A percentile compares a stretch with the other conserved stretches of the same genome.
Conservation (phyloP, 2,113 vertebrate species). For the Salvelinus namaycush region DNA sequence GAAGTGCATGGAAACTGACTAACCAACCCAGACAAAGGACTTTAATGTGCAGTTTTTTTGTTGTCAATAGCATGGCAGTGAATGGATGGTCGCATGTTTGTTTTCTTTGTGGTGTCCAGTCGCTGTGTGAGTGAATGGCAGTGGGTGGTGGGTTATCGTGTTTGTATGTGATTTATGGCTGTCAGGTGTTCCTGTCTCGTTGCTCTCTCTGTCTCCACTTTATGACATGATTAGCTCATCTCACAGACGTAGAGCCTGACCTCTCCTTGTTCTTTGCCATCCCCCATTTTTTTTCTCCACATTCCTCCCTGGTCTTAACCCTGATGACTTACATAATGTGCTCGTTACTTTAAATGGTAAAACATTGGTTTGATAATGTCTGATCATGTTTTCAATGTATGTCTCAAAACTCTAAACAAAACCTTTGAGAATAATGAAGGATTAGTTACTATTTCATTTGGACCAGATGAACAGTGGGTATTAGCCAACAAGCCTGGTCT, state of each 20-base stretch:
- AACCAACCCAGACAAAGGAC: too few species aligned
- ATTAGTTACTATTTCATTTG: too few species aligned
- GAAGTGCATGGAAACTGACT: not conserved
- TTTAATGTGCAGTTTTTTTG: not conserved
- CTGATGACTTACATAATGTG: not conserved
- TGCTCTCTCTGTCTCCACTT: constrained; percentile 2
- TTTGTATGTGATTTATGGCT: constrained; percentile 24
- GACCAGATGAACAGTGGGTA: too few species aligned
- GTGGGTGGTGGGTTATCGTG: not conserved
- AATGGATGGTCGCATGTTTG: not conserved
- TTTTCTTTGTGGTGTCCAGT: not conserved
- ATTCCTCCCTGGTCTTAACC: not conserved
- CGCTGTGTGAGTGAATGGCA: not conserved
- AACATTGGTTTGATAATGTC: not conserved
- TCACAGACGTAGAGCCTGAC: constrained; percentile 15
- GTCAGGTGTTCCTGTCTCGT: constrained; percentile 22
- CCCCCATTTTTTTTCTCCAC: not conserved
- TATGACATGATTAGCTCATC: constrained; percentile 25
- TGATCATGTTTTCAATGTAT: too few species aligned
- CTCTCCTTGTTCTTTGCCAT: not conserved
- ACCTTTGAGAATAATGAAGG: too few species aligned
- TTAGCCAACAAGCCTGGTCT: too few species aligned
- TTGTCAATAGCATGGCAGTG: not conserved
- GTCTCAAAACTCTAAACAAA: too few species aligned
- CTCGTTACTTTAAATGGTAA: not conserved